Percentiles rank a stretch among this genome's conserved stretches.
These are phyloP conservation scores for Mergus octosetaceus DNA, from an alignment of 2,797 vertebrate species.

Conservation along the genomic window DNA sequence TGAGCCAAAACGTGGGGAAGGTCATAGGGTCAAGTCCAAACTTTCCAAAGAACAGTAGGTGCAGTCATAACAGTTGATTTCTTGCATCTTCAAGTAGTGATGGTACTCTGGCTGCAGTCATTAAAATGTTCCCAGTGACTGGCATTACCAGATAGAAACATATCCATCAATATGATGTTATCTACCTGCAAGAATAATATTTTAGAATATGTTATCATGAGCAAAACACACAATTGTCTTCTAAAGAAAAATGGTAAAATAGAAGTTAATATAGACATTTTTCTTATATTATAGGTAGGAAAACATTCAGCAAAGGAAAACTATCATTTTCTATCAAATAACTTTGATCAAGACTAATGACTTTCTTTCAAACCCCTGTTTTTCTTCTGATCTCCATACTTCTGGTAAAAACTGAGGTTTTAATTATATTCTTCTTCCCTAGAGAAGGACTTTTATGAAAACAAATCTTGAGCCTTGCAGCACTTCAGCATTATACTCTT, in stretches of 20 bases:
- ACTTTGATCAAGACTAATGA: slow-evolving; percentile 4
- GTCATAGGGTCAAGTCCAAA: not conserved
- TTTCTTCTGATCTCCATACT: slow-evolving; percentile 15
- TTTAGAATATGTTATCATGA: not conserved
- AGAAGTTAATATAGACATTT: not conserved
- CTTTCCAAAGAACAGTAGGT: not conserved
- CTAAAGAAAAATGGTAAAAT: not conserved
- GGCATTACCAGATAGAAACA: not conserved
- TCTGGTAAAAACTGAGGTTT: slow-evolving; percentile 31
- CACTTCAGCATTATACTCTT: slow-evolving; percentile 3
- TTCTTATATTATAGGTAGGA: not conserved
- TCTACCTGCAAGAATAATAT: not conserved
- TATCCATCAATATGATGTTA: not conserved
- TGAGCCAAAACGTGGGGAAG: not conserved
- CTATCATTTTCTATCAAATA: slow-evolving; percentile 8
- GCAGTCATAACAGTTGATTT: not conserved
- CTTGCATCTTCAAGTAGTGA: not conserved
- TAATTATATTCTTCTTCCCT: slow-evolving; percentile 34
- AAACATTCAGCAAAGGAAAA: slow-evolving; percentile 5
- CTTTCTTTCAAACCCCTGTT: not conserved
- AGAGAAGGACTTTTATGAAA: slow-evolving; percentile 38
- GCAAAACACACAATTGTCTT: not conserved
- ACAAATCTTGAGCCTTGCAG: slow-evolving; percentile 23
- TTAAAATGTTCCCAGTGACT: not conserved
- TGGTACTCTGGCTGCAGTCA: not conserved